These are phyloP conservation scores for Drosophila burlai DNA, from an alignment of 1,140 invertebrate species.

Conservation along the genomic window DNA sequence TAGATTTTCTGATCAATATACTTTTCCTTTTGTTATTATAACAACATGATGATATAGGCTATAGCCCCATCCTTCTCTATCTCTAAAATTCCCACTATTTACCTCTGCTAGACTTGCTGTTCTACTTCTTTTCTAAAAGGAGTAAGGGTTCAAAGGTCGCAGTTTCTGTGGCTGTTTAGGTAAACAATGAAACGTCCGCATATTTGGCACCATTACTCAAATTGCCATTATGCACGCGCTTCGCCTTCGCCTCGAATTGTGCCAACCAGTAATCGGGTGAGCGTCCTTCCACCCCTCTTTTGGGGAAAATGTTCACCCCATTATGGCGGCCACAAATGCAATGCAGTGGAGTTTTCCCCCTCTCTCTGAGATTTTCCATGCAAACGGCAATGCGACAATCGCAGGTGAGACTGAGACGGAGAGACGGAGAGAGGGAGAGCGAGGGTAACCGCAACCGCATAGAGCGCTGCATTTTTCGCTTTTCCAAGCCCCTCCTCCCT, in stretches of 20 bases:
- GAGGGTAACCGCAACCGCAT: constrained; percentile 39
- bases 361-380: neutral
- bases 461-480: constrained; percentile 41
- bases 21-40: neutral
- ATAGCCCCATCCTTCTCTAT: too few relatives aligned
- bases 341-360: constrained; percentile 54
- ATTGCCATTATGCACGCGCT: constrained; percentile 79
- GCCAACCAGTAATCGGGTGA: constrained; percentile 40
- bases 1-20: neutral
- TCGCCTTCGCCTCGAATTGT: constrained; percentile 54
- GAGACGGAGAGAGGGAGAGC: neutral
- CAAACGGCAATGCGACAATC: constrained; percentile 49
- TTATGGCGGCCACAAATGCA: constrained; percentile 71
- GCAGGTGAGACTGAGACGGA: constrained; percentile 8
- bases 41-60: neutral
- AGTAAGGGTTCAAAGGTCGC: too few relatives aligned
- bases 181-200: constrained; percentile 79
- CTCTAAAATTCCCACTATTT: neutral
- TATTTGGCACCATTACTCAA: constrained; percentile 82
- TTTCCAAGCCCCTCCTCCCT: neutral
- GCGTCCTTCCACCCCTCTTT: neutral
- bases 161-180: constrained; percentile 14
- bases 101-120: neutral
- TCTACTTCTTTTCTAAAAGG: neutral
- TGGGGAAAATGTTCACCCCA: constrained; percentile 24